phyloP scores from a whole-genome alignment of 2,797 vertebrate genomes.

The Limnodromus scolopaceus region DNA sequence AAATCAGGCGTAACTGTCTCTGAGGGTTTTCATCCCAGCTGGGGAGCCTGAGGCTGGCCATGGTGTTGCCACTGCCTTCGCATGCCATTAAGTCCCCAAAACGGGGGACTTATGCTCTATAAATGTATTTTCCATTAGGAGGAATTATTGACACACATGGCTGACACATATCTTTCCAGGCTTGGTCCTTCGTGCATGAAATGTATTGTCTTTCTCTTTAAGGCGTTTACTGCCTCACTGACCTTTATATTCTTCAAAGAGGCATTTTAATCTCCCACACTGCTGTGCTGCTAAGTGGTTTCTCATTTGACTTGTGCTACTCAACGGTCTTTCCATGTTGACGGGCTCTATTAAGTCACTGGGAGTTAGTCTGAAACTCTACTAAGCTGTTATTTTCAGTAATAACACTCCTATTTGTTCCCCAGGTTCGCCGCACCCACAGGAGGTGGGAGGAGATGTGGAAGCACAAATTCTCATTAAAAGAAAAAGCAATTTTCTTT shows the following conservation, averaged over 20 bases:
- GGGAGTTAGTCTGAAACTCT: constrained; percentile 41
- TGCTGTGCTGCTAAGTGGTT: constrained; percentile 70
- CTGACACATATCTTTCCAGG: not conserved
- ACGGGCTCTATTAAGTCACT: constrained; percentile 71
- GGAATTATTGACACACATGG: not conserved
- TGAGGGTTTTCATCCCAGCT: not conserved
- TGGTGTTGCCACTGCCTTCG: not conserved
- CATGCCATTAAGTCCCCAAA: not conserved
- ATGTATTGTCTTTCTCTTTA: constrained; percentile 65
- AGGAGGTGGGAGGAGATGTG: not conserved
- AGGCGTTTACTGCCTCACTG: constrained; percentile 74
- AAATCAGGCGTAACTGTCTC: not conserved
- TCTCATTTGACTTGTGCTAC: constrained; percentile 73
- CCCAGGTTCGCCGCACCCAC: not conserved
- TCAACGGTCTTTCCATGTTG: constrained; percentile 72
- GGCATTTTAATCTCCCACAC: constrained; percentile 70
- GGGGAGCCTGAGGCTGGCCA: not conserved
- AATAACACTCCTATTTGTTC: constrained; percentile 56
- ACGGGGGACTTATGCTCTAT: not conserved
- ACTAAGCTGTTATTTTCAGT: constrained; percentile 62
- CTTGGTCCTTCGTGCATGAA: constrained; percentile 28
- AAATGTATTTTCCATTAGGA: not conserved
- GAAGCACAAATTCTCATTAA: constrained; percentile 39
- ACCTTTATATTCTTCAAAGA: constrained; percentile 77
- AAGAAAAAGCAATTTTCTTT: constrained; percentile 16